Percentiles rank a stretch among this genome's conserved stretches.
Conservation (phyloP, 1,140 invertebrate species). For the Drosophila seguyi region DNA sequence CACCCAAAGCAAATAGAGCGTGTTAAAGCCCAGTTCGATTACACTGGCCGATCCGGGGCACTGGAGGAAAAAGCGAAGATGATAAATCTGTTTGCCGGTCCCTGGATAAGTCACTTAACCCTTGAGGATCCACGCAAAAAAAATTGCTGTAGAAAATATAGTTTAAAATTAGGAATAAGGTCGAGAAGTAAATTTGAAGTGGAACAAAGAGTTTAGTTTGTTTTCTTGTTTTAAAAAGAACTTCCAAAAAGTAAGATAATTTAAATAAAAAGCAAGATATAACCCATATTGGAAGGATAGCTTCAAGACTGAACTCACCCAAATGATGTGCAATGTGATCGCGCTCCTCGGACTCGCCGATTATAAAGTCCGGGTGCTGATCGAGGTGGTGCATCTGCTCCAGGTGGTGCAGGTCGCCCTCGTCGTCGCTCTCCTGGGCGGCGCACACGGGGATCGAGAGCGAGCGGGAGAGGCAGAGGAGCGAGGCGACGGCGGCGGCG, state of each 20-base stretch:
- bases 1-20: slow-evolving; percentile 56
- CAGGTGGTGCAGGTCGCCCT: slow-evolving; percentile 60
- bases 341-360: slow-evolving; percentile 75
- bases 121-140: not conserved
- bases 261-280: not conserved
- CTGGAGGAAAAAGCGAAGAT: slow-evolving; percentile 2
- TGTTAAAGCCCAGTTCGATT: slow-evolving; percentile 20
- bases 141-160: not conserved
- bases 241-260: not conserved
- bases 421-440: slow-evolving; percentile 58
- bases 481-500: slow-evolving; percentile 54
- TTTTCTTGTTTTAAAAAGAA: not conserved
- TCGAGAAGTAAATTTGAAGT: not conserved
- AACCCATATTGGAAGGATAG: not conserved
- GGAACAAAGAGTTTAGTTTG: too few species aligned
- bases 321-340: slow-evolving; percentile 83
- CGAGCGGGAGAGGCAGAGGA: slow-evolving; percentile 45
- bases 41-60: not conserved
- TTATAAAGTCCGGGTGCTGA: slow-evolving; percentile 72
- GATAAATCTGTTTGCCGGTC: slow-evolving; percentile 7
- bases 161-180: not conserved
- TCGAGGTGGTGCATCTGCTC: slow-evolving; percentile 49
- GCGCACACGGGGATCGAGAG: slow-evolving; percentile 18
- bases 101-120: slow-evolving; percentile 1
- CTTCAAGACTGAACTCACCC: slow-evolving; percentile 53